Evolutionary conservation across 1,140 invertebrate genomes (phyloP).

Genomic region (Dysdera silvatica): DNA sequence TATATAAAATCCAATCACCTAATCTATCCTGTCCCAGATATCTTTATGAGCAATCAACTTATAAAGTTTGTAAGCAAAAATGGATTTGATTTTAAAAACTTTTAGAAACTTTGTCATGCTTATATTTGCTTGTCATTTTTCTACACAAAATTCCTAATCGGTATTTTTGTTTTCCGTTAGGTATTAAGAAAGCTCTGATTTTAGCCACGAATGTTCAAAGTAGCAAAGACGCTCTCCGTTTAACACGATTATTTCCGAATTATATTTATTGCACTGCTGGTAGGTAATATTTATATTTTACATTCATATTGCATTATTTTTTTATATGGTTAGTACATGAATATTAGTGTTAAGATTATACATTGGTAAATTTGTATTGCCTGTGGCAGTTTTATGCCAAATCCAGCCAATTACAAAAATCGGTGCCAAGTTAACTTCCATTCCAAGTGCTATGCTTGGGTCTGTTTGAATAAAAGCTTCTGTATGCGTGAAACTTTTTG

Average conservation of each 20-base stretch:
- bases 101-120: not conserved
- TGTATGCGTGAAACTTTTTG: too few relatives aligned
- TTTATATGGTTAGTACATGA: too few relatives aligned
- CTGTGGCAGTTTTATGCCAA: too few relatives aligned
- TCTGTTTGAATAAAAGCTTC: too few relatives aligned
- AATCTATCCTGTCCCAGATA: too few relatives aligned
- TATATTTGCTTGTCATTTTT: not conserved
- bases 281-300: slow-evolving; percentile 40
- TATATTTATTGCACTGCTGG: slow-evolving; percentile 81
- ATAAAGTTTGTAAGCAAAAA: not conserved
- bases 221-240: slow-evolving; percentile 79
- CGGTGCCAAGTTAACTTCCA: too few relatives aligned
- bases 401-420: too few relatives aligned
- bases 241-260: slow-evolving; percentile 53
- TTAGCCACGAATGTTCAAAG: slow-evolving; percentile 77
- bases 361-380: too few relatives aligned
- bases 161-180: slow-evolving; percentile 46
- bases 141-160: not conserved
- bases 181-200: slow-evolving; percentile 90
- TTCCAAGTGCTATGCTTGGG: too few relatives aligned
- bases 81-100: not conserved
- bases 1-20: too few relatives aligned
- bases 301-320: slow-evolving; percentile 14
- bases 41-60: too few relatives aligned
- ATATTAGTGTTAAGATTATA: not conserved